Conservation (phyloP, 1,140 invertebrate species). For the Dinoponera quadriceps region DNA sequence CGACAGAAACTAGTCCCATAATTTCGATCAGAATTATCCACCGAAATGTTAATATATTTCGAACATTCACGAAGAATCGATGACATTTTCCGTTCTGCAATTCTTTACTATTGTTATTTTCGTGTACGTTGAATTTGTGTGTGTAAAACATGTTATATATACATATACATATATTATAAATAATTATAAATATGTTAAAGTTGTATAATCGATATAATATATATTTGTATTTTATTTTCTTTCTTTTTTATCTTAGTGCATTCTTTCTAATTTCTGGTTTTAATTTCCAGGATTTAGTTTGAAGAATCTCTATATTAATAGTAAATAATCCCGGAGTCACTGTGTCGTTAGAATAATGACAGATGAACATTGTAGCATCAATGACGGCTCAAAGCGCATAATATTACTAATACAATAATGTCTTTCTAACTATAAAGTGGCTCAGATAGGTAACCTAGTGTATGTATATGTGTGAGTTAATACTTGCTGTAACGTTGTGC, state of each 20-base stretch:
- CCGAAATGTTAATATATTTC: slow-evolving; percentile 26
- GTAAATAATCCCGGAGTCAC: not conserved
- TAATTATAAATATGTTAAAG: slow-evolving; percentile 23
- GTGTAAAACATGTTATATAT: slow-evolving; percentile 31
- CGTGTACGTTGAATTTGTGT: slow-evolving; percentile 23
- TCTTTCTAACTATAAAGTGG: slow-evolving; percentile 2
- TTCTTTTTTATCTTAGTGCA: not conserved
- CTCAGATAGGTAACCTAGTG: not conserved
- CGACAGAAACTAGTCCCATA: not conserved
- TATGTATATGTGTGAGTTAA: slow-evolving; percentile 18
- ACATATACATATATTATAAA: slow-evolving; percentile 17
- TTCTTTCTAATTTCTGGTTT: not conserved
- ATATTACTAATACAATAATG: not conserved
- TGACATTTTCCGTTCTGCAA: not conserved
- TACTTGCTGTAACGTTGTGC: slow-evolving; percentile 53
- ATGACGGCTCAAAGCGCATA: not conserved
- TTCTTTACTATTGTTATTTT: not conserved
- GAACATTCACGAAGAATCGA: slow-evolving; percentile 22
- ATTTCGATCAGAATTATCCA: slow-evolving; percentile 18
- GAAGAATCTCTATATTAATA: slow-evolving; percentile 11
- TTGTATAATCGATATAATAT: slow-evolving; percentile 19
- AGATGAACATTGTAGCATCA: not conserved
- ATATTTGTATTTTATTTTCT: not conserved
- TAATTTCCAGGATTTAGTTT: not conserved
- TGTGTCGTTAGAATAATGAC: not conserved